phyloP scores from a whole-genome alignment of 1,140 invertebrate genomes.

The Brachionus koreanus region DNA sequence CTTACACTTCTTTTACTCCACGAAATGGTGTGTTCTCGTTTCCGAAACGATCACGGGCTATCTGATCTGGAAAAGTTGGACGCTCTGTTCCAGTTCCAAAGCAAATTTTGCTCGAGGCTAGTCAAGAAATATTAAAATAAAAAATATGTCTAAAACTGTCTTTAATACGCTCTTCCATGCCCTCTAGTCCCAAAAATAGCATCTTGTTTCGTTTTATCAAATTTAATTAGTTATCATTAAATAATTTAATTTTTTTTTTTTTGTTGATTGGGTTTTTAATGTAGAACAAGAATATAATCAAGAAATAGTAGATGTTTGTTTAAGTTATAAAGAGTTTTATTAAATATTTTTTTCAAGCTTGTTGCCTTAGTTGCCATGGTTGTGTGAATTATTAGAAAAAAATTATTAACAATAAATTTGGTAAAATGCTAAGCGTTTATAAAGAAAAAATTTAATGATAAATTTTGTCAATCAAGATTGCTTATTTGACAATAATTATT shows the following conservation, averaged over 20 bases:
- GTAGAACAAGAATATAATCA: neutral
- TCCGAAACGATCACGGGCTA: constrained; percentile 32
- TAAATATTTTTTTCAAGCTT: neutral
- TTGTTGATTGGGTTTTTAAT: neutral
- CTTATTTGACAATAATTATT: neutral
- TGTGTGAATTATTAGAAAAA: constrained; percentile 27
- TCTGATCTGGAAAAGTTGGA: constrained; percentile 41
- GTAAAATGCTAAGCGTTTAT: neutral
- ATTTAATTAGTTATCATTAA: neutral
- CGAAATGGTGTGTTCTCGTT: constrained; percentile 29
- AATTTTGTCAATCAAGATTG: neutral
- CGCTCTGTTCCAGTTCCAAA: constrained; percentile 20
- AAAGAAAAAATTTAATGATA: neutral
- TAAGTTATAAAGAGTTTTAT: neutral
- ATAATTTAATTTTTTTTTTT: neutral
- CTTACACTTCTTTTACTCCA: constrained; percentile 32
- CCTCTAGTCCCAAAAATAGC: constrained; percentile 43
- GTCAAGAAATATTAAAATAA: neutral
- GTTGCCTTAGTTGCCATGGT: constrained; percentile 34
- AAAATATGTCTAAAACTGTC: neutral
- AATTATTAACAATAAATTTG: neutral
- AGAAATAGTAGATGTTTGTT: constrained; percentile 38
- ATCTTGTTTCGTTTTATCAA: neutral
- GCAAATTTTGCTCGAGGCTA: constrained; percentile 16
- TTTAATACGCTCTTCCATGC: constrained; percentile 5